Evolutionary conservation across 1,140 invertebrate genomes (phyloP).

Genomic region (Bilobella aurantiaca): DNA sequence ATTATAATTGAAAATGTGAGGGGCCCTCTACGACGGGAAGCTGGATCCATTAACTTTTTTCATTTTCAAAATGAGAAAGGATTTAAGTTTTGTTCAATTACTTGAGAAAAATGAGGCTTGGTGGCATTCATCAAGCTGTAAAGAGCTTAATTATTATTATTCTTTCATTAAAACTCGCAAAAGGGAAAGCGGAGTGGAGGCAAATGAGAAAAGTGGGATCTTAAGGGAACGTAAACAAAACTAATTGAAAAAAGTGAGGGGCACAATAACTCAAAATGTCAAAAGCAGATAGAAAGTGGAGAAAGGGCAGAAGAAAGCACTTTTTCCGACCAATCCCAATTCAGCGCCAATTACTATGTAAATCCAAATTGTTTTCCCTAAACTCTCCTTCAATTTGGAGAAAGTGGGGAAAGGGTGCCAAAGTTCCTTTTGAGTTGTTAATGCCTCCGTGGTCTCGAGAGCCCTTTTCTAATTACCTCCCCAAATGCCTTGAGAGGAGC

Average conservation of each 20-base stretch:
- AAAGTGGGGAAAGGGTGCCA: not conserved
- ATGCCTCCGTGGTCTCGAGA: not conserved
- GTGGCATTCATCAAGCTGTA: slow-evolving; percentile 31
- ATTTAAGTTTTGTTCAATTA: slow-evolving; percentile 32
- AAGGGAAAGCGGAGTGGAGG: too few species aligned
- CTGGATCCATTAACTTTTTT: too few species aligned
- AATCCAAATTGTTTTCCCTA: slow-evolving; percentile 33
- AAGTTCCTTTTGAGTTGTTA: not conserved
- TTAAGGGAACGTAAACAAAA: slow-evolving; percentile 34
- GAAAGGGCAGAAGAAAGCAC: not conserved
- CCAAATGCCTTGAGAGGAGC: too few species aligned
- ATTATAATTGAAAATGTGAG: too few species aligned
- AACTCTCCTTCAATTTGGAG: too few species aligned
- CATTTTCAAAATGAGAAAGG: slow-evolving; percentile 15
- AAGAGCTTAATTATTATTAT: slow-evolving; percentile 36
- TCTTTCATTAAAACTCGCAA: slow-evolving; percentile 36
- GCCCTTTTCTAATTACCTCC: slow-evolving; percentile 1
- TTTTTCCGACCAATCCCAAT: slow-evolving; percentile 33
- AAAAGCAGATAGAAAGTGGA: slow-evolving; percentile 25
- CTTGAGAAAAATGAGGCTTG: slow-evolving; percentile 26
- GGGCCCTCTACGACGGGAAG: too few species aligned
- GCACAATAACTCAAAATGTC: slow-evolving; percentile 35
- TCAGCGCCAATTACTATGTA: slow-evolving; percentile 35
- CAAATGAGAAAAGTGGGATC: slow-evolving; percentile 28
- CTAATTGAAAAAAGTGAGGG: slow-evolving; percentile 35